Conservation (phyloP, 2,797 vertebrate genomes). For the Tamandua tetradactyla region DNA sequence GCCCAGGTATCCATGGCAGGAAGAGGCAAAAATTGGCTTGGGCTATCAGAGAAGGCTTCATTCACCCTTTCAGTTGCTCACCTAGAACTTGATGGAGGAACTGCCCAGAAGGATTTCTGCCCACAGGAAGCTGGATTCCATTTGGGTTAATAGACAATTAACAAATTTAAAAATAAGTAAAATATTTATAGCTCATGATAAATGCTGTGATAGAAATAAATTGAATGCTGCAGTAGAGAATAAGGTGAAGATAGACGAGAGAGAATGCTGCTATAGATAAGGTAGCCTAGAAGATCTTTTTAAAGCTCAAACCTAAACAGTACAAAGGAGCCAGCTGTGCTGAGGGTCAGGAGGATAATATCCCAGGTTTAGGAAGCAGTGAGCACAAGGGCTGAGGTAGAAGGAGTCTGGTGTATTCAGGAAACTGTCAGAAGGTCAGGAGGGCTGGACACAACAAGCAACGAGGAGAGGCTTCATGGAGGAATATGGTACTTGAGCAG, state of each 20-base stretch:
- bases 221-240: fast-evolving
- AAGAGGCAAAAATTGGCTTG: not conserved
- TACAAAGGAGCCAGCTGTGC: too few relatives aligned
- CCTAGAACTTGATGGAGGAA: too few relatives aligned
- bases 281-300: not conserved
- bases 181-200: not conserved
- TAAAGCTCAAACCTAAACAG: not conserved
- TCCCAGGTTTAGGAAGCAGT: not conserved
- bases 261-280: fast-evolving
- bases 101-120: not conserved
- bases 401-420: not conserved
- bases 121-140: not conserved
- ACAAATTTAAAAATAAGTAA: not conserved
- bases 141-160: not conserved
- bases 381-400: not conserved
- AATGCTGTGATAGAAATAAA: not conserved
- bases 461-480: not conserved
- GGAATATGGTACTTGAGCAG: not conserved
- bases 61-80: not conserved
- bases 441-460: not conserved
- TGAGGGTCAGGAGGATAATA: too few relatives aligned
- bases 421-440: not conserved
- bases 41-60: not conserved
- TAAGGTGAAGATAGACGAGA: fast-evolving
- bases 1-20: fast-evolving